Evolutionary conservation across 2,113 vertebrate genomes (phyloP).

Genomic region (Cercopithecus mona): DNA sequence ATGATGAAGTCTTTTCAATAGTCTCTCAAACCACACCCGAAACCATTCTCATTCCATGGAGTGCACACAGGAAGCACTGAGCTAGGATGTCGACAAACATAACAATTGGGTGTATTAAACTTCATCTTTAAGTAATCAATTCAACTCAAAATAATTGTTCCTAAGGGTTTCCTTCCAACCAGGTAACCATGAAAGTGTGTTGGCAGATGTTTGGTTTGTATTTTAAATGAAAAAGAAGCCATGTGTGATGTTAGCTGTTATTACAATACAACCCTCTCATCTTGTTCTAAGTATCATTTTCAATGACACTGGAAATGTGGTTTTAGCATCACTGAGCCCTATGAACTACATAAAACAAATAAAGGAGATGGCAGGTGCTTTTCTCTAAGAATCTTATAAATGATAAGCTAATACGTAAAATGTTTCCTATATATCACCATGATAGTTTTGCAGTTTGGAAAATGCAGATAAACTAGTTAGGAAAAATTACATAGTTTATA

Average conservation of each 20-base stretch:
- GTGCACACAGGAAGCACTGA: not conserved
- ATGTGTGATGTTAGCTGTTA: not conserved
- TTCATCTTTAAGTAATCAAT: constrained; percentile 40
- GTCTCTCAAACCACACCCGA: not conserved
- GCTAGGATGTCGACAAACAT: not conserved
- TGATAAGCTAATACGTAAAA: constrained; percentile 65
- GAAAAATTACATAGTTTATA: constrained; percentile 35
- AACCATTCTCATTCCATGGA: not conserved
- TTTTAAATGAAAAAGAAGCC: constrained; percentile 31
- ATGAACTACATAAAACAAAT: not conserved
- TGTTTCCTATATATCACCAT: constrained; percentile 55
- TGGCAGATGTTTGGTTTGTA: constrained; percentile 25
- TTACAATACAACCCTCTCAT: not conserved
- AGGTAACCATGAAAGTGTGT: not conserved
- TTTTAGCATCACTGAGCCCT: constrained; percentile 51
- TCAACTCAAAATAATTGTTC: constrained; percentile 28
- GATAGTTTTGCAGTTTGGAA: constrained; percentile 46
- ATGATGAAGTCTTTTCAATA: not conserved
- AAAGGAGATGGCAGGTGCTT: constrained; percentile 68
- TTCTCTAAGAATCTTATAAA: constrained; percentile 56
- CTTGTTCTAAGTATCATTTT: not conserved
- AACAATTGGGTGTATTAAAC: not conserved
- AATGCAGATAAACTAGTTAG: constrained; percentile 32
- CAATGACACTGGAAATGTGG: constrained; percentile 26
- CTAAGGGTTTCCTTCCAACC: constrained; percentile 17